Percentiles rank a stretch among this genome's conserved stretches.
phyloP scores from a whole-genome alignment of 1,140 invertebrate species.

The Pissodes strobi region DNA sequence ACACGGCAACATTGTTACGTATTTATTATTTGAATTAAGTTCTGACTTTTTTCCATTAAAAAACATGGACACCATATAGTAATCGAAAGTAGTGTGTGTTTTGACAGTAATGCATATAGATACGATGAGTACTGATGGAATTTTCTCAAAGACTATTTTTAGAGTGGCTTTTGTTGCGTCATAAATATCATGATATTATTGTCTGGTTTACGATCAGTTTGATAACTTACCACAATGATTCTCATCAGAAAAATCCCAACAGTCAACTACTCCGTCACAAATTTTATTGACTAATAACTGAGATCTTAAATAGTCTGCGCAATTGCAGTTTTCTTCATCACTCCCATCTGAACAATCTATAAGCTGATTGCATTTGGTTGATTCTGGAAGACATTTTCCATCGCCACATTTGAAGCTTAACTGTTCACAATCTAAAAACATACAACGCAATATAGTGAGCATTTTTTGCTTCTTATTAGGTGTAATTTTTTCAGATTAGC shows the following conservation, averaged over 20 bases:
- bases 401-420: constrained; percentile 63
- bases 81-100: too few species aligned
- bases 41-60: too few species aligned
- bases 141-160: too few species aligned
- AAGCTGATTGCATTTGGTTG: constrained; percentile 73
- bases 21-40: too few species aligned
- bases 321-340: constrained; percentile 75
- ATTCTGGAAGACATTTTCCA: constrained; percentile 69
- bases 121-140: too few species aligned
- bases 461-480: too few species aligned
- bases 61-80: too few species aligned
- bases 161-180: too few species aligned
- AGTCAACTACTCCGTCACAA: constrained; percentile 79
- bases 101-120: too few species aligned
- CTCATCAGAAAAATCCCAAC: constrained; percentile 82
- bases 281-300: constrained; percentile 74
- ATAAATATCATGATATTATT: neutral
- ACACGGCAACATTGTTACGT: too few species aligned
- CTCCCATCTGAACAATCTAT: constrained; percentile 73
- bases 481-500: too few species aligned
- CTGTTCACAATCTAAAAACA: constrained; percentile 56
- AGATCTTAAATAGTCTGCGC: constrained; percentile 73
- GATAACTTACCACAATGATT: constrained; percentile 69
- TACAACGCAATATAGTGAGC: neutral
- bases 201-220: neutral